Evolutionary conservation across 1,140 invertebrate genomes (phyloP).

Genomic region (Branchinecta lindahli): DNA sequence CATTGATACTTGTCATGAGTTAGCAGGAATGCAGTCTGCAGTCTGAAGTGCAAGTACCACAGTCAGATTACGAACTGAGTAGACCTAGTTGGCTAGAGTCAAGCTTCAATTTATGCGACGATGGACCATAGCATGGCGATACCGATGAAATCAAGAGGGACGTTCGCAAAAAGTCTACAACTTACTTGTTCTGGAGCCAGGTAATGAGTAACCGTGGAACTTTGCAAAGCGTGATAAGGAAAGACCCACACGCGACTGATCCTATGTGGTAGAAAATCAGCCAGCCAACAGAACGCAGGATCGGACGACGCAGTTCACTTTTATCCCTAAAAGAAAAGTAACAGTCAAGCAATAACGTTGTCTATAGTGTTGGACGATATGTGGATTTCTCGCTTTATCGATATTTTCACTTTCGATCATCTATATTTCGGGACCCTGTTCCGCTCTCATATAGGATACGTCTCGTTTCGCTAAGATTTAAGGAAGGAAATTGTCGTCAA

Average conservation of each 20-base stretch:
- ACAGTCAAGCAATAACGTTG: background rate
- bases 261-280: slow-evolving; percentile 55
- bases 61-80: no score
- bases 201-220: slow-evolving; percentile 43
- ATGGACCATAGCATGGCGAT: no score
- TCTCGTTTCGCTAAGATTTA: no score
- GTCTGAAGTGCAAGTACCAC: no score
- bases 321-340: slow-evolving; percentile 42
- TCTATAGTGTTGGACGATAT: background rate
- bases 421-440: no score
- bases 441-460: no score
- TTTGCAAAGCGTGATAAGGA: slow-evolving; percentile 53
- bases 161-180: slow-evolving; percentile 23
- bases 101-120: no score
- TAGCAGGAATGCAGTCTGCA: no score
- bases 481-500: no score
- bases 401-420: background rate
- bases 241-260: slow-evolving; percentile 54
- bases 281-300: slow-evolving; percentile 38
- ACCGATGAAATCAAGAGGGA: slow-evolving; percentile 23
- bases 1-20: no score
- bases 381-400: background rate
- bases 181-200: slow-evolving; percentile 28
- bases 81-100: no score
- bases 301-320: slow-evolving; percentile 39